Conservation (phyloP, 2,797 vertebrate genomes). For the Epinephelus awoara region DNA sequence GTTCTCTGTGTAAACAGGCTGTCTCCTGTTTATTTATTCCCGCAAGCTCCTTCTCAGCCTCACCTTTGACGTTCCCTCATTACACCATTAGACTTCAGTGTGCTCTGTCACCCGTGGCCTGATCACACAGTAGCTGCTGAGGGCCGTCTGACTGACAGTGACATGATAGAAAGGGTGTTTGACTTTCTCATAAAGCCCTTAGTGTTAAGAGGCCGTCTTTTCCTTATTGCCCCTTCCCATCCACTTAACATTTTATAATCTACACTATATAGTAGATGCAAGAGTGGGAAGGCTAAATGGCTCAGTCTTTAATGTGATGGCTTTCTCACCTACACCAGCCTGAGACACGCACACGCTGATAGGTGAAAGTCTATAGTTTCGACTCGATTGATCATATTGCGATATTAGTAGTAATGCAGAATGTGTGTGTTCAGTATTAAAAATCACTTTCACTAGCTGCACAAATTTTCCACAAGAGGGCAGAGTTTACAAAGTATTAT, state of each 20-base stretch:
- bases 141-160: constrained; percentile 16
- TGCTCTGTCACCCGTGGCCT: constrained; percentile 74
- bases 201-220: constrained; percentile 25
- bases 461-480: constrained; percentile 72
- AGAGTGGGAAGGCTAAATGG: not conserved
- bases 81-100: constrained; percentile 64
- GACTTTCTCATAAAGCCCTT: constrained; percentile 66
- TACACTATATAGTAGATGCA: not conserved
- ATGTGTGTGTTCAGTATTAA: not conserved
- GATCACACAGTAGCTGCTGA: constrained; percentile 69
- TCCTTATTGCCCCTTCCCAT: constrained; percentile 31
- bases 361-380: not conserved
- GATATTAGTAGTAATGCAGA: not conserved
- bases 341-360: not conserved
- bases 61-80: constrained; percentile 62
- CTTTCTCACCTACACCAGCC: not conserved
- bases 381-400: not conserved
- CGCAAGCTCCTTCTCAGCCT: constrained; percentile 45
- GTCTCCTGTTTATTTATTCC: constrained; percentile 59
- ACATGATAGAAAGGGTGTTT: constrained; percentile 48
- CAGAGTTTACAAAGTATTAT: constrained; percentile 43
- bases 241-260: not conserved
- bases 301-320: not conserved
- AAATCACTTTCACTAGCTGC: not conserved
- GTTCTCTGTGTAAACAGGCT: constrained; percentile 58